Evolutionary conservation across 2,888 invertebrate species (phyloP).

Genomic region (Hirtodrosophila duncani): DNA sequence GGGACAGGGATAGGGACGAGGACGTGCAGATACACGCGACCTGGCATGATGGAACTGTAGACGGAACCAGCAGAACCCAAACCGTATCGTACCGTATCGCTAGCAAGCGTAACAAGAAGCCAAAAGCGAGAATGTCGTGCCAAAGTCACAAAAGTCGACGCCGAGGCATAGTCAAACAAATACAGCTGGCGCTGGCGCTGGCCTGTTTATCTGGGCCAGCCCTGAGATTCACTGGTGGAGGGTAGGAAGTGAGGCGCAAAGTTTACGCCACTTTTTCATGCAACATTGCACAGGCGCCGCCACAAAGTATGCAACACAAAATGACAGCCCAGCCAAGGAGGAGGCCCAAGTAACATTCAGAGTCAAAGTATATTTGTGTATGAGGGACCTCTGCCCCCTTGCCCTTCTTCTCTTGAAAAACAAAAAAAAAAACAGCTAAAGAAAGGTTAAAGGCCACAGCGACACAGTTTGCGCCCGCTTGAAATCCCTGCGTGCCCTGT

Average conservation of each 20-base stretch:
- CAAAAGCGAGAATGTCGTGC: conserved; percentile 56
- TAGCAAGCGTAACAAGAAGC: conserved; percentile 40
- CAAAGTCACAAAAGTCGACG: conserved; percentile 45
- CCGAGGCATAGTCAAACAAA: conserved; percentile 18
- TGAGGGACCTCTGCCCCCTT: background rate
- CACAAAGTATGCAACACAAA: conserved; percentile 53
- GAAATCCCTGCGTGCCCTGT: too few relatives aligned
- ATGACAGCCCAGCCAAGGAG: conserved; percentile 50
- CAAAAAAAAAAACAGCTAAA: too few relatives aligned
- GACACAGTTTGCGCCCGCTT: conserved; percentile 51
- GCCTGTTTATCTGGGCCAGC: too few relatives aligned
- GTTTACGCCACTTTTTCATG: conserved; percentile 69
- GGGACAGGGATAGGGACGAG: conserved; percentile 19
- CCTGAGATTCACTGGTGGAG: too few relatives aligned
- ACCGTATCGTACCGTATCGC: background rate
- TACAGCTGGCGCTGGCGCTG: too few relatives aligned
- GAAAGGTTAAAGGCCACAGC: conserved; percentile 67
- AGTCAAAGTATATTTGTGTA: background rate
- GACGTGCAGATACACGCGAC: conserved; percentile 42
- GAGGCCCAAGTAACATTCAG: conserved; percentile 11
- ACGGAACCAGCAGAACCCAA: background rate
- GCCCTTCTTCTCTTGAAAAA: background rate
- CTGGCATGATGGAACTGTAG: conserved; percentile 30
- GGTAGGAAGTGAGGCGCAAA: too few relatives aligned
- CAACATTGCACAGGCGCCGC: conserved; percentile 65